phyloP scores from a whole-genome alignment of 2,888 invertebrate species.

The Pimpla rufipes region DNA sequence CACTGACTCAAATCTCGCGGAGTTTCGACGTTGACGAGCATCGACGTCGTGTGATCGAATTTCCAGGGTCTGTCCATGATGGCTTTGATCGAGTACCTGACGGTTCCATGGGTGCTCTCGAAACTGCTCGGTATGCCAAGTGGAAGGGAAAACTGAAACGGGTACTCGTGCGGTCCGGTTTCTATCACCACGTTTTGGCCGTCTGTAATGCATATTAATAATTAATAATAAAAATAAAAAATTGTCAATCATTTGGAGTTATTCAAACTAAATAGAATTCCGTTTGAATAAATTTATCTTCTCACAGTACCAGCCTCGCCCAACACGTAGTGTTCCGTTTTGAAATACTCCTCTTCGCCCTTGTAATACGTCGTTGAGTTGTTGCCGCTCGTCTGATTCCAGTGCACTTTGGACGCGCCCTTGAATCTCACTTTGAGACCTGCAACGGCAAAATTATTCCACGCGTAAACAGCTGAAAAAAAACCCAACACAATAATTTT shows the following conservation, averaged over 20 bases:
- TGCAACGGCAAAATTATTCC: constrained; percentile 78
- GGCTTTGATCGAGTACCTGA: constrained; percentile 92
- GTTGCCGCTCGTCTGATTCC: constrained; percentile 30
- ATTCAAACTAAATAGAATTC: not conserved
- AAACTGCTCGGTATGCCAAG: constrained; percentile 92
- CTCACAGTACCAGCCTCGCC: too few species aligned
- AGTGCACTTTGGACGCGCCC: constrained; percentile 56
- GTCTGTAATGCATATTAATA: constrained; percentile 84
- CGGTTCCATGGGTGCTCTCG: constrained; percentile 88
- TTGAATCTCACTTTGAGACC: constrained; percentile 87
- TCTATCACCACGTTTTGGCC: constrained; percentile 88
- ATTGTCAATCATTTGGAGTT: too few species aligned
- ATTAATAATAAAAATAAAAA: not conserved
- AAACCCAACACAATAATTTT: too few species aligned
- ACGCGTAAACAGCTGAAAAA: not conserved
- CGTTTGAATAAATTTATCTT: too few species aligned
- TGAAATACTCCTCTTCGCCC: too few species aligned
- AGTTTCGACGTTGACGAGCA: constrained; percentile 92
- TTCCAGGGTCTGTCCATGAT: constrained; percentile 93
- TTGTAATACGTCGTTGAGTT: not conserved
- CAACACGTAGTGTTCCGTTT: too few species aligned
- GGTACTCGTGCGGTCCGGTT: constrained; percentile 90
- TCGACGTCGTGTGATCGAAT: constrained; percentile 92
- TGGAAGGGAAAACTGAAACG: constrained; percentile 91
- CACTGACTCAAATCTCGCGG: constrained; percentile 91